A percentile compares a stretch with the other conserved stretches of the same genome.
Conservation (phyloP, 2,113 vertebrate genomes). For the Thunnus maccoyii region DNA sequence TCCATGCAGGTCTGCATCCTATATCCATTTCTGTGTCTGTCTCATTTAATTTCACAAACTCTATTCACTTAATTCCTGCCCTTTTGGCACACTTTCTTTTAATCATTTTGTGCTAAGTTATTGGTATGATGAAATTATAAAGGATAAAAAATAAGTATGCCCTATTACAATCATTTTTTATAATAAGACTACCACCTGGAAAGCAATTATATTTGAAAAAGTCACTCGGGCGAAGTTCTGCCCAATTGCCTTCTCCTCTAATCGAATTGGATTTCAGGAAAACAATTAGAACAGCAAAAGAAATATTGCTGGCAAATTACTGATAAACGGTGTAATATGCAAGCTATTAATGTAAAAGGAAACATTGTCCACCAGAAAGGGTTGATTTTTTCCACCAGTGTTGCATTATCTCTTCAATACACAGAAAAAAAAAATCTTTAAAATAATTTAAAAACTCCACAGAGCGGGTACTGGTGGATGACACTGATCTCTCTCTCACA, state of each 20-base stretch:
- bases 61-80: background rate
- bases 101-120: conserved; percentile 11
- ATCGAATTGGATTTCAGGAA: conserved; percentile 37
- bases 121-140: conserved; percentile 12
- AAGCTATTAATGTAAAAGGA: conserved; percentile 45
- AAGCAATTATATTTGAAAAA: conserved; percentile 61
- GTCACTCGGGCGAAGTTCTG: conserved; percentile 42
- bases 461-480: background rate
- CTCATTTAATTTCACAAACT: background rate
- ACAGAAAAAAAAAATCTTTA: background rate
- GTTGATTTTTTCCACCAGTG: background rate
- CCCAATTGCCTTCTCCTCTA: conserved; percentile 31
- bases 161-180: conserved; percentile 42
- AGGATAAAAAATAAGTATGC: conserved; percentile 7
- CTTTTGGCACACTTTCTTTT: conserved; percentile 6
- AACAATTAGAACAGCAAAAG: conserved; percentile 46
- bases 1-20: background rate
- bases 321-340: conserved; percentile 46
- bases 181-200: conserved; percentile 51
- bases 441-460: background rate
- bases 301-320: conserved; percentile 52
- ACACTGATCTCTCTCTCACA: background rate
- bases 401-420: conserved; percentile 17
- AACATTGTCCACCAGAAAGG: conserved; percentile 27
- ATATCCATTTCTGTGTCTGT: background rate